These are phyloP conservation scores for Nymphicus hollandicus DNA, from an alignment of 2,113 vertebrate genomes.

Conservation along the genomic window DNA sequence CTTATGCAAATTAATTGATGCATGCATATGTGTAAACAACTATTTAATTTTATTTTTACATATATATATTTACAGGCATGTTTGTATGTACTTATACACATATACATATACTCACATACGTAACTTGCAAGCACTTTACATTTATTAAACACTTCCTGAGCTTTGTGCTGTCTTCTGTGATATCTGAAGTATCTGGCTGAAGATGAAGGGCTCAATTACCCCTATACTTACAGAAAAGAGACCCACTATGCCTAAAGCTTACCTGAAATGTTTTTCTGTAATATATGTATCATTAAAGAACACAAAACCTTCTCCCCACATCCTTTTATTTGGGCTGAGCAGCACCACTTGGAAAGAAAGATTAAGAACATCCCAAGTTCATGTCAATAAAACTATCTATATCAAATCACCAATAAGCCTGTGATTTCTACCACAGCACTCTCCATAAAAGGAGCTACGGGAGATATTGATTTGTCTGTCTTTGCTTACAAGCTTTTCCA, in stretches of 20 bases:
- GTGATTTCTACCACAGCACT: not conserved
- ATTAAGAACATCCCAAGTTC: not conserved
- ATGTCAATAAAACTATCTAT: not conserved
- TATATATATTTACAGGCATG: not conserved
- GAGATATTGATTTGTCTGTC: not conserved
- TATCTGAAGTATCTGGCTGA: not conserved
- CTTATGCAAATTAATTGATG: not conserved
- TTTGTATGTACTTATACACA: not conserved
- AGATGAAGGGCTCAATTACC: not conserved
- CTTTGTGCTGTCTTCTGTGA: not conserved
- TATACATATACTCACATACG: not conserved
- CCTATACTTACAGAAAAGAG: not conserved
- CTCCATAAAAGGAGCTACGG: not conserved
- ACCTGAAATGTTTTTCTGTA: not conserved
- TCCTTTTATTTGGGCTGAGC: not conserved
- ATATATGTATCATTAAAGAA: not conserved
- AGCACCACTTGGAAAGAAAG: not conserved
- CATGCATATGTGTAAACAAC: not conserved
- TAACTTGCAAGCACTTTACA: not conserved
- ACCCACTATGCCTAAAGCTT: not conserved
- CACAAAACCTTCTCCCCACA: not conserved
- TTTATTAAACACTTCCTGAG: not conserved
- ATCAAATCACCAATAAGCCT: not conserved
- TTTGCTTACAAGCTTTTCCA: not conserved
- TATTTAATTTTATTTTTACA: not conserved